Evolutionary conservation across 2,797 vertebrate species (phyloP).

Genomic region (Centropyge bicolor): DNA sequence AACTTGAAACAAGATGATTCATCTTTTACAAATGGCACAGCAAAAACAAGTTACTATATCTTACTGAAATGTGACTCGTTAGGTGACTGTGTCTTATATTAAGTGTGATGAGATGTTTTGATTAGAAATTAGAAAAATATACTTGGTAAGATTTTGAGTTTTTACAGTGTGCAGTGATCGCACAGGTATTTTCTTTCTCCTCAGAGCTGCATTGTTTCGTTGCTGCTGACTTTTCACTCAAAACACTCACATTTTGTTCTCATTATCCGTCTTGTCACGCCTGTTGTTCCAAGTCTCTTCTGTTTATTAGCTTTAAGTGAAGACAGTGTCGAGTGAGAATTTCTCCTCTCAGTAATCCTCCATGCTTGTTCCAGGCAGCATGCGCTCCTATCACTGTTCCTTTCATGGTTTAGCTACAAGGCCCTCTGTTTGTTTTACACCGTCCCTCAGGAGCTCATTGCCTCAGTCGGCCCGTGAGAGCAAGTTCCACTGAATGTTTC

Average conservation of each 20-base stretch:
- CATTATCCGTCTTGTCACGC: background rate
- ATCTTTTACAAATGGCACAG: too few species aligned
- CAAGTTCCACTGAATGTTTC: slow-evolving; percentile 22
- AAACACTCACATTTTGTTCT: background rate
- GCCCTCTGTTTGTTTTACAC: slow-evolving; percentile 44
- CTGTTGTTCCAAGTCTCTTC: background rate
- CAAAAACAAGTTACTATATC: too few species aligned
- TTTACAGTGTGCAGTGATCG: background rate
- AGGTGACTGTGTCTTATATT: too few species aligned
- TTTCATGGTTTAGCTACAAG: slow-evolving; percentile 15
- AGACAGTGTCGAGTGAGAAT: background rate
- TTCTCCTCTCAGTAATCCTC: slow-evolving; percentile 14
- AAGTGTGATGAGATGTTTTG: too few species aligned
- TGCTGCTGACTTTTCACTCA: background rate
- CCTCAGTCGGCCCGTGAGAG: slow-evolving; percentile 39
- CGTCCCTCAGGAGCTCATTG: slow-evolving; percentile 38
- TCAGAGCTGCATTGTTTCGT: background rate
- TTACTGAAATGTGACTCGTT: too few species aligned
- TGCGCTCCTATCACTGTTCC: background rate
- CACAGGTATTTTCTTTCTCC: background rate
- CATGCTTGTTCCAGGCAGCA: background rate
- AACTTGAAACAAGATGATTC: too few species aligned
- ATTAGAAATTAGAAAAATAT: too few species aligned
- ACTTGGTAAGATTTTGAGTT: too few species aligned
- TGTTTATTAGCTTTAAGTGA: background rate